phyloP scores from a whole-genome alignment of 2,113 vertebrate species.

The Synchiropus splendidus region DNA sequence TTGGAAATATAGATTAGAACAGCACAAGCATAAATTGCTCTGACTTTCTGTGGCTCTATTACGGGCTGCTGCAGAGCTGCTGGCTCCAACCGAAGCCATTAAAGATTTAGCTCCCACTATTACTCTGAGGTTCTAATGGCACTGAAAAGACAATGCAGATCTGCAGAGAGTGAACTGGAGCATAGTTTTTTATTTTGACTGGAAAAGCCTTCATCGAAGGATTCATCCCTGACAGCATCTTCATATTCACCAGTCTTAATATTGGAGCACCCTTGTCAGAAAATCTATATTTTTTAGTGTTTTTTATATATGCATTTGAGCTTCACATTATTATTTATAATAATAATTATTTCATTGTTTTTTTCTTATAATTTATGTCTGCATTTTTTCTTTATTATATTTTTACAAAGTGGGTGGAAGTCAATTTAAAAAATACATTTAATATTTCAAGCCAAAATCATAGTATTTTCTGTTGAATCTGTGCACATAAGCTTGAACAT shows the following conservation, averaged over 20 bases:
- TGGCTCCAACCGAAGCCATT: constrained; percentile 9
- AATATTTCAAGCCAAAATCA: no score
- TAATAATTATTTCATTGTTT: no score
- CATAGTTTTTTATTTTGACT: constrained; percentile 11
- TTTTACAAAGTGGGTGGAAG: no score
- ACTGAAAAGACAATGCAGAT: constrained; percentile 3
- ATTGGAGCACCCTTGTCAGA: constrained; percentile 9
- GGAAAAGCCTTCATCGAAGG: no score
- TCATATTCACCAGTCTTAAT: neutral
- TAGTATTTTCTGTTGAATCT: no score
- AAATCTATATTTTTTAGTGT: neutral
- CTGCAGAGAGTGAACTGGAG: constrained; percentile 19
- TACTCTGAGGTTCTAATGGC: constrained; percentile 3
- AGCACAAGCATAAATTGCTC: constrained; percentile 10
- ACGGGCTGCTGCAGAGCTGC: constrained; percentile 2
- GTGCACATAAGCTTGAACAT: no score
- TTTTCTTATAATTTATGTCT: no score
- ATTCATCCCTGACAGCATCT: no score
- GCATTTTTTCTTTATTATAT: no score
- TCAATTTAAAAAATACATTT: no score
- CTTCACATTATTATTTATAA: no score
- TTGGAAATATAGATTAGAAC: constrained; percentile 3
- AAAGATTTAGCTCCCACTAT: constrained; percentile 19
- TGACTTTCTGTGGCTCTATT: constrained; percentile 8
- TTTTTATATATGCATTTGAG: neutral